Evolutionary conservation across 2,888 invertebrate genomes (phyloP).

Genomic region (Lasioglossum calceatum): DNA sequence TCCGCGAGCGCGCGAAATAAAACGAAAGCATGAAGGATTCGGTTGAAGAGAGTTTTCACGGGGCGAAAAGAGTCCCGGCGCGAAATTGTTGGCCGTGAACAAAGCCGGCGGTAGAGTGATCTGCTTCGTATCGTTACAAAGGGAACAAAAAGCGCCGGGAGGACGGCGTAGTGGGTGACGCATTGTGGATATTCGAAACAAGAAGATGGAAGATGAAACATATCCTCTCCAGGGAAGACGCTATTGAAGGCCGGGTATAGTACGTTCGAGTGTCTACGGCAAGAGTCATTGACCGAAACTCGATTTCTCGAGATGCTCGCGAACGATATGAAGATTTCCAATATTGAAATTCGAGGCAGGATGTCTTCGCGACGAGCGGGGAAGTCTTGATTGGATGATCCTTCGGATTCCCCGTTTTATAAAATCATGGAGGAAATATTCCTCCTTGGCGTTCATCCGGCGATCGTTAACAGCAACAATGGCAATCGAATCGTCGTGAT

Average conservation of each 20-base stretch:
- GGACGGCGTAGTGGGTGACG: slow-evolving; percentile 52
- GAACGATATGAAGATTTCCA: slow-evolving; percentile 28
- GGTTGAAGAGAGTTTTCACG: slow-evolving; percentile 38
- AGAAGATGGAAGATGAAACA: slow-evolving; percentile 51
- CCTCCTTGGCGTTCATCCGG: not conserved
- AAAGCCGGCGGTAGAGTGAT: slow-evolving; percentile 56
- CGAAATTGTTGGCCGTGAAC: slow-evolving; percentile 60
- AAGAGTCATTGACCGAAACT: slow-evolving; percentile 50
- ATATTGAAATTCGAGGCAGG: slow-evolving; percentile 39
- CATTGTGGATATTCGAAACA: slow-evolving; percentile 71
- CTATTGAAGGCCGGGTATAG: slow-evolving; percentile 47
- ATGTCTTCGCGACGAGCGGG: not conserved
- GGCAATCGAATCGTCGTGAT: not conserved
- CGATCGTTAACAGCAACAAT: slow-evolving; percentile 8
- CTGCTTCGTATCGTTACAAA: slow-evolving; percentile 63
- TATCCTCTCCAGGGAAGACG: slow-evolving; percentile 46
- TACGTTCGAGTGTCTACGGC: slow-evolving; percentile 44
- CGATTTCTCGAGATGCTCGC: slow-evolving; percentile 31
- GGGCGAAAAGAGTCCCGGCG: slow-evolving; percentile 29
- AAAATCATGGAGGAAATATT: not conserved
- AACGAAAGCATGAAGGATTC: slow-evolving; percentile 24
- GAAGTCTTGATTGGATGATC: not conserved
- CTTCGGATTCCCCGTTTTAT: not conserved
- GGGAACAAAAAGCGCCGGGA: slow-evolving; percentile 62
- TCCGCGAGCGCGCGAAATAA: not conserved